Evolutionary conservation across 1,140 invertebrate genomes (phyloP), one percentile per base, ranked within the genome.

Genomic region (Scaptomyza montana): DNA sequence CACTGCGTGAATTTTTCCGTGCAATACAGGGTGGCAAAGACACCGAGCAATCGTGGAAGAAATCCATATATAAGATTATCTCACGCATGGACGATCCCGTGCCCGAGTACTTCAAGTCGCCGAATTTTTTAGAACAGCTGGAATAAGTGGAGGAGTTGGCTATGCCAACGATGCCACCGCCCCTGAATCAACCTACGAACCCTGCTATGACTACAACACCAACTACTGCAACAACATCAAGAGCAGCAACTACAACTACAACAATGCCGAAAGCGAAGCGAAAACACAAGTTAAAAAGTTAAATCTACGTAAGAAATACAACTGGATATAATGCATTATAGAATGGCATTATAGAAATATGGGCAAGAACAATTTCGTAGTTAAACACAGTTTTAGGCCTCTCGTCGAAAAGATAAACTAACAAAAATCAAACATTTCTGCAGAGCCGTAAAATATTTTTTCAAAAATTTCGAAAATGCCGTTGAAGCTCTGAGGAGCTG

Each of bases 31-130:
- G 96, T 85, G 97, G 97, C 69, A 98, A 99, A 93, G 99, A 99
- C 93, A 93, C 95, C 25, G 99, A 99, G 93, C 98, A 99, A 91
- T 99, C 98, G 72, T 99, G 99, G 99, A 99, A 99, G 94, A 99
- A 99, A 93, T 96, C 98, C 78, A 99, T 99, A 93, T 99, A 99
- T 95, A 99, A 99, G 94, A 96, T 99, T 80, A 99, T 99, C 92
- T 98, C 98, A 75, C 95, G 99, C 92, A 94, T 99, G 93, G 99
- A 99, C 93, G 98, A 99, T 93, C 96, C 96, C 45, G 97, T 99
- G 74, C 99, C 99, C 65, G 99, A 99, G 92, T 99, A 99, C 94
- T 99, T 99, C 95, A 99, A 99, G 93, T 98, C 97, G 78, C 97
- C 98, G 47, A 98, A 99, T 94, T 99, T 99, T 94, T 95, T 99